Evolutionary conservation across 2,797 vertebrate species (phyloP), one percentile per base, ranked within the genome.

Genomic region (Lateolabrax maculatus): DNA sequence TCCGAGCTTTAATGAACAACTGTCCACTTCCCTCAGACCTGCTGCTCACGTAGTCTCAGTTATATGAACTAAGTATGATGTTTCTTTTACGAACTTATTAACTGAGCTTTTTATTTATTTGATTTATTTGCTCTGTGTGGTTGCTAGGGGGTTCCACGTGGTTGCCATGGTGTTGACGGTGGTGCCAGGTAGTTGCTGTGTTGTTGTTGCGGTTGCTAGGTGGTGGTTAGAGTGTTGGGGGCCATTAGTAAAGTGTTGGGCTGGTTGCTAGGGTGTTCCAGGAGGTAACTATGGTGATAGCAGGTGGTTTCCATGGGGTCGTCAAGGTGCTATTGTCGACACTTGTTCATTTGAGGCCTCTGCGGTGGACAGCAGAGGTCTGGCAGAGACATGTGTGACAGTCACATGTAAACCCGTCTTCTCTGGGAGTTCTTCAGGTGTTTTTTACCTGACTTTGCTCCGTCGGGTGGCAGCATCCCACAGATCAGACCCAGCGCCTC

Each of bases 391-490:
- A 10, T 27, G 19, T 53, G 5, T 21, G 16, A 12, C 4, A 12
- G 41, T 60, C 55, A 27, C 8, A 18, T 66, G 3, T 19, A 49
- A 23, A 13, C n/a, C n/a, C 3, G 60, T 16, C 25, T 43, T 29
- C 1, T 39, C 29, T 25, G 61, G 29, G 34, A 3, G 25, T 6
- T 23, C n/a, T 34, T 39, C 46, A 27, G 37, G 64, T 49, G 25
- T 5, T n/a, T 3, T 16, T 61, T 94, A 99, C 98, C 97, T 60
- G 97, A 98, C 94, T 98, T 99, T 69, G 98, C 97, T 68, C 98
- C 98, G 0, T 99, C 97, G 0, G 98, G 98, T 0, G 98, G 98
- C 77, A 99, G 95, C 87, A 99, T 96, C 80, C 98, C 97, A 90
- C 98, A 98, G 91, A 99, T 96, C 82, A 98, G 95, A 68, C 95